Percentiles rank a stretch among this genome's conserved stretches.
Conservation (phyloP, 1,140 invertebrate genomes). For the Bradynema listronoti region DNA sequence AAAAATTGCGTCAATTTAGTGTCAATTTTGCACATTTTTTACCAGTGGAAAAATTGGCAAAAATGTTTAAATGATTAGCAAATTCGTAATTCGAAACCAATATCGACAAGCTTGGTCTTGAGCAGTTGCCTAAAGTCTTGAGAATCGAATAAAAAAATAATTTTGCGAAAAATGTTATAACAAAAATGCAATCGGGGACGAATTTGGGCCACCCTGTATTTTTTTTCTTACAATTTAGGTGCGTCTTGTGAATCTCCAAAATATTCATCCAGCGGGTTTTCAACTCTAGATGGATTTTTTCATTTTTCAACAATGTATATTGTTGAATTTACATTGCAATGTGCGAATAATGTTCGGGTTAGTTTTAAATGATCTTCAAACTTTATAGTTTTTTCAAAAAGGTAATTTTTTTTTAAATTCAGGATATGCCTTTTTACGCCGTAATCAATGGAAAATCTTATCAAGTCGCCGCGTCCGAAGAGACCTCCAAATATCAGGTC, state of each 20-base stretch:
- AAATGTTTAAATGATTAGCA: no score
- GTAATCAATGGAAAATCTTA: constrained; percentile 38
- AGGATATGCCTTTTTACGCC: constrained; percentile 51
- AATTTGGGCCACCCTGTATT: background rate
- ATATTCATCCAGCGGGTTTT: constrained; percentile 58
- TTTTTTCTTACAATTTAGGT: constrained; percentile 40
- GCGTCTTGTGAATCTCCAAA: constrained; percentile 60
- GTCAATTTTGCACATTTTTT: no score
- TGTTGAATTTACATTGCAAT: constrained; percentile 59
- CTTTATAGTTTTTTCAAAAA: background rate
- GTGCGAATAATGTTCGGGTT: constrained; percentile 46
- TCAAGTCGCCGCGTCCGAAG: constrained; percentile 48
- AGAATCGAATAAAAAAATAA: no score
- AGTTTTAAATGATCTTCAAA: background rate
- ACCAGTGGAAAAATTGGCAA: no score
- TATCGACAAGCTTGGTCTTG: no score
- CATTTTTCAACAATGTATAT: constrained; percentile 60
- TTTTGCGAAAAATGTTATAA: no score
- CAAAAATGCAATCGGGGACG: background rate
- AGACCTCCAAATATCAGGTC: constrained; percentile 54
- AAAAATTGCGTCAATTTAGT: no score
- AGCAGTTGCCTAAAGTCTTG: no score
- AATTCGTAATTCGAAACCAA: no score
- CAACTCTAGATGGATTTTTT: constrained; percentile 60
- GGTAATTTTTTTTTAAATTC: constrained; percentile 12